Base-by-base conservation (phyloP, 2,113 vertebrate genomes). In the Cacatua alba region DNA sequence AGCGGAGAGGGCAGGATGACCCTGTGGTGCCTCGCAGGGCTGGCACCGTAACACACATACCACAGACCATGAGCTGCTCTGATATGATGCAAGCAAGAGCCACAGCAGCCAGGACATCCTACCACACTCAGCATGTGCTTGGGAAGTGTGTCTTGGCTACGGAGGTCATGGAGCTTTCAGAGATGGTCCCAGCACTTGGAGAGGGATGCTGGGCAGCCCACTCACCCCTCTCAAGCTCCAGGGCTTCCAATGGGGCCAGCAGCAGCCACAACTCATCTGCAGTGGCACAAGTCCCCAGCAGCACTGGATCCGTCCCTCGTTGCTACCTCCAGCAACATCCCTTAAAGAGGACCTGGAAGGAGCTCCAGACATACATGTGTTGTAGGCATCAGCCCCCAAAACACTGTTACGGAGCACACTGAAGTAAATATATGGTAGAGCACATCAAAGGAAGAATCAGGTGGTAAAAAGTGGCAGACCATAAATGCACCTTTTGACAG, bases 191-290 rank as follows among this genome's bases (percentile, higher is more conserved):
- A 1, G 33, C 21, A 55, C 20, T 21, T 3, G 1, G 7, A 62
- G 20, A 55, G 19, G 53, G 11, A 80, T 16, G n/a, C 21, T 39
- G 1, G 0, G 28, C 43, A 88, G 39, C 51, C 46, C 33, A 51
- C 10, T 0, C 0, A 64, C 39, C 10, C 23, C 19, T n/a, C 71
- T 68, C 39, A 57, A 70, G 44, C 33, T 31, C 37, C 60, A 44
- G n/a, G 14, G 44, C 62, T 63, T 81, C n/a, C 55, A 41, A 51
- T 0, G 0, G 53, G 10, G n/a, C 15, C 76, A 74, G 53, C 2
- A 0, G 62, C 14, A 83, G 37, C 24, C 63, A 62, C 23, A 94
- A 24, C 29, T 28, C 59, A n/a, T 44, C 49, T 48, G 19, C 55
- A 70, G 53, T 2, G 14, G 25, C 15, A 4, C 63, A 33, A n/a